Conservation (phyloP, 92 coral and sea anemone species). For the Epizoanthus scotinus region DNA sequence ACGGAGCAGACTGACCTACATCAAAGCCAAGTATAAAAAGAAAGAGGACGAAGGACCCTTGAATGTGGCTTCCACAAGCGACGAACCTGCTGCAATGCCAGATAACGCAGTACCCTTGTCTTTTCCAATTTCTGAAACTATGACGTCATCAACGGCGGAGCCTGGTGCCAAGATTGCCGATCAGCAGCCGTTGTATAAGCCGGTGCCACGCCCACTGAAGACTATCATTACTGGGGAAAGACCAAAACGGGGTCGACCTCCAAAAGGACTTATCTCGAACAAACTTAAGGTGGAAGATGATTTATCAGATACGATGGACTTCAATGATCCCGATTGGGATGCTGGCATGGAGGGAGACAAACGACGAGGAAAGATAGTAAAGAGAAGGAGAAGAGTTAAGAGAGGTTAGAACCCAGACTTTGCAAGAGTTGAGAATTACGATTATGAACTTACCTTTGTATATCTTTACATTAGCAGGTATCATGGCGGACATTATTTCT, state of each 20-base stretch:
- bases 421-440: conserved; percentile 30
- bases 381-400: conserved; percentile 71
- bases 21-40: conserved; percentile 79
- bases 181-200: conserved; percentile 50
- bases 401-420: conserved; percentile 51
- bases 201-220: conserved; percentile 27
- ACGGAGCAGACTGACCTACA: conserved; percentile 82
- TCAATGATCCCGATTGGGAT: conserved; percentile 84
- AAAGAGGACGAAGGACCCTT: conserved; percentile 72
- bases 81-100: neutral
- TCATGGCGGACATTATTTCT: conserved; percentile 39
- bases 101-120: neutral
- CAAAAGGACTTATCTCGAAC: conserved; percentile 58
- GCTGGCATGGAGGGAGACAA: conserved; percentile 31
- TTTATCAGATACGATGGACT: conserved; percentile 40
- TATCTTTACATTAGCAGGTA: conserved; percentile 10
- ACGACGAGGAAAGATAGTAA: conserved; percentile 54
- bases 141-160: conserved; percentile 50
- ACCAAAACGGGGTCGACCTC: conserved; percentile 83
- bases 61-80: neutral
- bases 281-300: conserved; percentile 50
- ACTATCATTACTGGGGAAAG: conserved; percentile 48
- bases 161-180: conserved; percentile 63
- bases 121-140: neutral
- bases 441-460: too few relatives aligned